Percentiles rank a stretch among this genome's conserved stretches.
These are phyloP conservation scores for Melanotaenia duboulayi DNA, from an alignment of 2,113 vertebrate species.

Conservation along the genomic window DNA sequence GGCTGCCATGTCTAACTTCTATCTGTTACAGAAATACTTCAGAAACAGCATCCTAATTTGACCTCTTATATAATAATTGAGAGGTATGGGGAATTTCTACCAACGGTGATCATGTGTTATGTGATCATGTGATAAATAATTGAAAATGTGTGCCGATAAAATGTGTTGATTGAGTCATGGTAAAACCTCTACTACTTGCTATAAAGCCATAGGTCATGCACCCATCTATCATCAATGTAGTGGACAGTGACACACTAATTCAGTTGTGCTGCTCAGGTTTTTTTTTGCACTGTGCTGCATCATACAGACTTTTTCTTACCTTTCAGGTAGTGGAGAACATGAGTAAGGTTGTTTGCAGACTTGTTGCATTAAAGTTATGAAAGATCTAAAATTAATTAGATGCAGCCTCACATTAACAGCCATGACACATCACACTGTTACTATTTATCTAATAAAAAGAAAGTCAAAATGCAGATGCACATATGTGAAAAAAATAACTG, in stretches of 20 bases:
- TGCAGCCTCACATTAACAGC: too few species aligned
- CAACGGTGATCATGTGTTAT: too few species aligned
- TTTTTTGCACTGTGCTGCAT: neutral
- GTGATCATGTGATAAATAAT: neutral
- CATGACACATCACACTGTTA: too few species aligned
- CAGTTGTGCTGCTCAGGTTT: neutral
- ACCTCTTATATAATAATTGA: neutral
- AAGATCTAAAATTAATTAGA: too few species aligned
- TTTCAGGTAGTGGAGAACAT: too few species aligned
- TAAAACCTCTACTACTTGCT: neutral
- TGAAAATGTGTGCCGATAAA: neutral
- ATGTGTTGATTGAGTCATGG: conserved; percentile 5
- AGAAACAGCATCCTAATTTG: conserved; percentile 3
- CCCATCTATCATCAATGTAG: neutral
- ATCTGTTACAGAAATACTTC: conserved; percentile 10
- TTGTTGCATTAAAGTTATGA: too few species aligned
- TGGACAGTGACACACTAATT: neutral
- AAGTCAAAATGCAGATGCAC: too few species aligned
- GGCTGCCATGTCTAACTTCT: conserved; percentile 51
- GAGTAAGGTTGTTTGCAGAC: too few species aligned
- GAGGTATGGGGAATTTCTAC: neutral
- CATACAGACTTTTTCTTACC: too few species aligned
- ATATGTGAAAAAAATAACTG: too few species aligned
- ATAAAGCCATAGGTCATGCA: neutral
- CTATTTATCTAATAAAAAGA: too few species aligned